These are phyloP conservation scores for Melikaiella ostensackeni DNA, from an alignment of 2,888 invertebrate species.

Conservation along the genomic window DNA sequence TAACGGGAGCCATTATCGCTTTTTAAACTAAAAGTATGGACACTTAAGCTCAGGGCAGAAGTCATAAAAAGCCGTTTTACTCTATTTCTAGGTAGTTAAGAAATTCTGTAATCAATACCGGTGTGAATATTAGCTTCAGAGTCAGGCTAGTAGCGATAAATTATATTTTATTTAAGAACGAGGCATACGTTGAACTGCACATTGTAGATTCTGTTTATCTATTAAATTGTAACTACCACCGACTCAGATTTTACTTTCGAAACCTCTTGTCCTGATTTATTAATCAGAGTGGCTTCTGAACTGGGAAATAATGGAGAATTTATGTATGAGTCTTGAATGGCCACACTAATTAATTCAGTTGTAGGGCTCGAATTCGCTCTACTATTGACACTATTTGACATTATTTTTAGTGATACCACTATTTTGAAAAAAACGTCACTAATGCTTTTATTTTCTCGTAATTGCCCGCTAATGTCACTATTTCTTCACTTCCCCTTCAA, in stretches of 20 bases:
- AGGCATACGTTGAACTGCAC: constrained; percentile 52
- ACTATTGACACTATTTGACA: no score
- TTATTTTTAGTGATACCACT: no score
- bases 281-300: not conserved
- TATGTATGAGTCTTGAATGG: no score
- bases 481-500: no score
- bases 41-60: constrained; percentile 30
- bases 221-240: constrained; percentile 62
- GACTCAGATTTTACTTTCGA: constrained; percentile 12
- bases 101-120: constrained; percentile 36
- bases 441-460: no score
- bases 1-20: constrained; percentile 17
- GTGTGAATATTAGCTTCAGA: constrained; percentile 50
- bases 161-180: constrained; percentile 40
- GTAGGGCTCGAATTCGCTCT: no score
- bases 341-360: no score
- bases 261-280: not conserved
- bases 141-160: constrained; percentile 53
- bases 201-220: constrained; percentile 58
- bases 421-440: no score
- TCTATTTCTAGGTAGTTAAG: constrained; percentile 17
- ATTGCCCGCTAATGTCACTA: no score
- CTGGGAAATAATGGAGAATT: no score
- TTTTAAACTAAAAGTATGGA: constrained; percentile 15
- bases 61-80: constrained; percentile 34